Base-by-base conservation (phyloP, 2,797 vertebrate species). In the Takifugu ocellatus region DNA sequence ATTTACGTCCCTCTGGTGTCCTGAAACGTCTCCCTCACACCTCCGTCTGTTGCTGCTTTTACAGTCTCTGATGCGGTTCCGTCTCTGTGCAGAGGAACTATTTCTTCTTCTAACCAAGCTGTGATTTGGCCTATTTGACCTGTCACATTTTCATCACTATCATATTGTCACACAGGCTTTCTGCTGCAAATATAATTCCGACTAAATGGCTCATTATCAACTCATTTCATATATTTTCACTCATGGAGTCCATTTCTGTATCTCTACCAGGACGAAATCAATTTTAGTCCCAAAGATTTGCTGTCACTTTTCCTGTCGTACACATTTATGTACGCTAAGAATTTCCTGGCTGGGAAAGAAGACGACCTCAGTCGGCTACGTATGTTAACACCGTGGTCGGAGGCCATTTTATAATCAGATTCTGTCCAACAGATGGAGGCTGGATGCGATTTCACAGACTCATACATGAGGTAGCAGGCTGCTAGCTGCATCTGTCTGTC, bases 71-170 rank as follows among this genome's bases (percentile, higher is more conserved):
- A 21, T 21, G 21, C 21, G 21, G 21, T 21, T 21, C 21, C 21
- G 21, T 21, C 21, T 21, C 21, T 21, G 21, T 1, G 21, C 21
- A 21, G 21, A 21, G 80, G 81, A 82, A 84, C 78, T 56, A 62
- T 72, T 10, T 52, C 78, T 71, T 79, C 69, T 83, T 84, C 76
- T 80, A 79, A 78, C 81, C 75, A 11, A 60, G 73, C 54, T 56
- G 57, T 75, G 68, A 84, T 85, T 74, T 77, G 65, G 59, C 79
- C 57, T 74, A 72, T 82, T 82, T 77, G 72, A 61, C 54, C 67
- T 59, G 60, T 82, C 70, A 71, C 64, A 75, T 72, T 79, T 55
- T 67, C 65, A 75, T 79, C 52, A 31, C 74, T 81, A 66, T 81
- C 68, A 61, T 71, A 68, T 69, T 82, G 67, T 79, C 31, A 47